Percentiles rank a stretch among this genome's conserved stretches.
Evolutionary conservation across 2,888 invertebrate species (phyloP).

Genomic region (Osedax frankpressi): DNA sequence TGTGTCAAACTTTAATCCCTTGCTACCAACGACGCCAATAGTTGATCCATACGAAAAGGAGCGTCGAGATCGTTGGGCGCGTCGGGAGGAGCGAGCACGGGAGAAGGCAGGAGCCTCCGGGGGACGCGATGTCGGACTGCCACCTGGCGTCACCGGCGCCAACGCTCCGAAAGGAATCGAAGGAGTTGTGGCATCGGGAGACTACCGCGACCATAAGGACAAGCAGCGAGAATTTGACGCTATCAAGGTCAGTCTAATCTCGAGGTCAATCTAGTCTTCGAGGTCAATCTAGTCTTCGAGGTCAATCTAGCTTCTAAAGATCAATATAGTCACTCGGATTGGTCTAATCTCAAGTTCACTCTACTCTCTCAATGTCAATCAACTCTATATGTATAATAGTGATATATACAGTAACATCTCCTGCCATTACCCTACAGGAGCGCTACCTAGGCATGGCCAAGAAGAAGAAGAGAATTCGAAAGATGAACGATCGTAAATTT

Average conservation of each 20-base stretch:
- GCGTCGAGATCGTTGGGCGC: constrained; percentile 28
- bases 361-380: too few species aligned
- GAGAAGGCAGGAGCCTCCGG: constrained; percentile 29
- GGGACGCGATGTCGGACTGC: constrained; percentile 22
- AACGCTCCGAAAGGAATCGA: background rate
- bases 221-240: constrained; percentile 85
- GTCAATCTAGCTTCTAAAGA: too few species aligned
- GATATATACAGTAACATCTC: background rate
- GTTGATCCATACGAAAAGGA: constrained; percentile 29
- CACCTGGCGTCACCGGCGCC: constrained; percentile 26
- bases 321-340: too few species aligned
- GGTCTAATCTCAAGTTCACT: too few species aligned
- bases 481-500: constrained; percentile 94
- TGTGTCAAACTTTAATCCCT: background rate
- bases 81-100: constrained; percentile 27
- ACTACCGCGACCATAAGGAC: constrained; percentile 54
- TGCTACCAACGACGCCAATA: background rate
- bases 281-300: too few species aligned
- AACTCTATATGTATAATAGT: background rate
- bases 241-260: too few species aligned
- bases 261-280: too few species aligned
- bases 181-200: background rate
- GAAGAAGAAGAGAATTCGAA: constrained; percentile 69
- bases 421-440: constrained; percentile 49
- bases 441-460: constrained; percentile 83